Base-by-base conservation (phyloP, 2,888 invertebrate species). In the Drosophila neonasuta region DNA sequence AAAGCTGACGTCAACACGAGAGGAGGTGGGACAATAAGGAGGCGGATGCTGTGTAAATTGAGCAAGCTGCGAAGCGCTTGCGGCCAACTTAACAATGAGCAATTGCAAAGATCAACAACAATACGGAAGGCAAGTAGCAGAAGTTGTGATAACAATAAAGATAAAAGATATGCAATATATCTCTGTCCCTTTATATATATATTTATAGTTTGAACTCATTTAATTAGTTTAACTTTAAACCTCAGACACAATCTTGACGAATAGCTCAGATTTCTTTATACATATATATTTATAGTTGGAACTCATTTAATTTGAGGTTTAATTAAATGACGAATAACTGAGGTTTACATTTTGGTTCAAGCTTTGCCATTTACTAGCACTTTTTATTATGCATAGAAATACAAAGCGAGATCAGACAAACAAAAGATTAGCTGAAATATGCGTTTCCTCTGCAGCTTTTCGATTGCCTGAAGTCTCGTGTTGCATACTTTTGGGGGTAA, bases 41-140 rank as follows among this genome's bases (percentile, higher is more conserved):
- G 44, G 41, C 41, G 17, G 50, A 8, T 49, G 39, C 10, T 49
- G 13, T 45, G 61, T 60, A 57, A 64, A n/a, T 30, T 45, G 58
- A 50, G 44, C 44, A 45, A 69, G 52, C 46, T 56, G 39, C 61
- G 57, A 60, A 69, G 56, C 50, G 72, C 56, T 58, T 3, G 49
- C 11, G 17, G 55, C 24, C 55, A 46, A 9, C 29, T 50, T 11
- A 55, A 41, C 39, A 15, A 50, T 11, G 0, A 34, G 54, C 44
- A 48, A 30, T 30, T 15, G 55, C 44, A 49, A 39, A 24, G 54
- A 48, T 58, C 61, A 51, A 45, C 63, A 50, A 49, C 54, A 65
- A 52, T 41, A 17, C 32, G 44, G 24, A 34, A 20, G 17, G 41
- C 36, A 48, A 50, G n/a, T 5, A 20, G 1, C 30, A 42, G 17